Evolutionary conservation across 2,888 invertebrate species (phyloP).

Genomic region (Nematopogon swammerdamellus): DNA sequence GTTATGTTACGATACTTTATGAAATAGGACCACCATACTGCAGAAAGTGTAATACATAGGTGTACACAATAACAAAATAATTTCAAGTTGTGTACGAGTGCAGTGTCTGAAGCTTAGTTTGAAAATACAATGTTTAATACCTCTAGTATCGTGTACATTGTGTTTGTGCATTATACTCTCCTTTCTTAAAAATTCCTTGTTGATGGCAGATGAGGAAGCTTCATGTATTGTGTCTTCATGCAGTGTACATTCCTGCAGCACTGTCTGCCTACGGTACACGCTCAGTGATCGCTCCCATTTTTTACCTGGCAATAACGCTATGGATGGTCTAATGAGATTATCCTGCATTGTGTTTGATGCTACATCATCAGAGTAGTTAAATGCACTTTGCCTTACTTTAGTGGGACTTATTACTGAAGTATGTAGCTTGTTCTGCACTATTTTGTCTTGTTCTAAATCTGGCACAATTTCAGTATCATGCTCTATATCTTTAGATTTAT

Average conservation of each 20-base stretch:
- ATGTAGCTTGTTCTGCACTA: too few relatives aligned
- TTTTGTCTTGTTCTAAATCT: too few relatives aligned
- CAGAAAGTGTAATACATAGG: conserved; percentile 4
- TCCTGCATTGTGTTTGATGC: neutral
- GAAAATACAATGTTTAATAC: conserved; percentile 6
- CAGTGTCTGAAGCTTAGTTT: conserved; percentile 8
- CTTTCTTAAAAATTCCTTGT: too few relatives aligned
- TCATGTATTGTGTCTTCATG: conserved; percentile 54
- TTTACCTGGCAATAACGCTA: conserved; percentile 62
- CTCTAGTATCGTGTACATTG: conserved; percentile 11
- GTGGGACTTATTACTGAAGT: too few relatives aligned
- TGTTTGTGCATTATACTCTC: conserved; percentile 26
- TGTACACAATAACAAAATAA: conserved; percentile 2
- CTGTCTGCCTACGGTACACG: conserved; percentile 50
- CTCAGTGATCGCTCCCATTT: conserved; percentile 66
- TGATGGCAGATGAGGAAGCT: too few relatives aligned
- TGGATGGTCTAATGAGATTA: conserved; percentile 19
- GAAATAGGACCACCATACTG: conserved; percentile 1
- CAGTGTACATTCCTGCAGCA: conserved; percentile 31
- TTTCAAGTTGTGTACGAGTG: conserved; percentile 6
- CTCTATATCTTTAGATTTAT: neutral
- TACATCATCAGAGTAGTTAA: neutral
- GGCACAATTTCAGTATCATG: too few relatives aligned
- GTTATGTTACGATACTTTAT: too few relatives aligned
- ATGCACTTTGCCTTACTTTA: neutral